Conservation (phyloP, 2,113 vertebrate genomes). For the Nannobrachium achirus region DNA sequence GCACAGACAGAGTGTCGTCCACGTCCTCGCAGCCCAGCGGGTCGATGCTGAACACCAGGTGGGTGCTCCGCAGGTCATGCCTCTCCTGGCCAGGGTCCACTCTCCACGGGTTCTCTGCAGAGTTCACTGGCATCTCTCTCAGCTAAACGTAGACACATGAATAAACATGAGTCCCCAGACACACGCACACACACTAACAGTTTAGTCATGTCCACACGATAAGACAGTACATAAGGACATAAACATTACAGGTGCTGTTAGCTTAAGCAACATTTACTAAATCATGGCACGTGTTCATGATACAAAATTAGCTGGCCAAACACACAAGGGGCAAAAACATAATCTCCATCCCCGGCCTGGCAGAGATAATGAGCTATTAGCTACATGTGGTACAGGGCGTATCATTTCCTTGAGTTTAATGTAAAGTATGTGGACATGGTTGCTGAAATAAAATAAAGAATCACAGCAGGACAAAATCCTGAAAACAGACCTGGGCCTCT, state of each 20-base stretch:
- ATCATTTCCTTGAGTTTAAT: neutral
- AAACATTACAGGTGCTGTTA: too few relatives aligned
- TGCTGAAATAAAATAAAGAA: neutral
- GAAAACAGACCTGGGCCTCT: slow-evolving; percentile 88
- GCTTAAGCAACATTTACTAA: too few relatives aligned
- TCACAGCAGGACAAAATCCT: too few relatives aligned
- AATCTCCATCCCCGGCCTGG: too few relatives aligned
- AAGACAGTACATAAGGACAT: too few relatives aligned
- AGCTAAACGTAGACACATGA: slow-evolving; percentile 76
- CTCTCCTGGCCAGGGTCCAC: slow-evolving; percentile 57
- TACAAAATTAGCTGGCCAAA: too few relatives aligned
- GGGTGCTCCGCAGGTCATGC: slow-evolving; percentile 81
- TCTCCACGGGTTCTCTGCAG: slow-evolving; percentile 84
- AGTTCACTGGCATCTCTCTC: slow-evolving; percentile 88
- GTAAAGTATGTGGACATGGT: neutral
- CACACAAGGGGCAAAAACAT: too few relatives aligned
- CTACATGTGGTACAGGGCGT: too few relatives aligned
- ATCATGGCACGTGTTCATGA: too few relatives aligned
- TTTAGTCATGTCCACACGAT: too few relatives aligned
- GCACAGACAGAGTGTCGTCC: slow-evolving; percentile 89
- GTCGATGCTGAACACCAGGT: slow-evolving; percentile 96
- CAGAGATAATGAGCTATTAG: too few relatives aligned
- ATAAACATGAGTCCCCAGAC: slow-evolving; percentile 7
- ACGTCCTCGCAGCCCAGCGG: slow-evolving; percentile 93
- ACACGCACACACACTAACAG: neutral